A percentile compares a stretch with the other conserved stretches of the same genome.
Conservation (phyloP, 2,113 vertebrate species). For the Dunckerocampus dactyliophorus region DNA sequence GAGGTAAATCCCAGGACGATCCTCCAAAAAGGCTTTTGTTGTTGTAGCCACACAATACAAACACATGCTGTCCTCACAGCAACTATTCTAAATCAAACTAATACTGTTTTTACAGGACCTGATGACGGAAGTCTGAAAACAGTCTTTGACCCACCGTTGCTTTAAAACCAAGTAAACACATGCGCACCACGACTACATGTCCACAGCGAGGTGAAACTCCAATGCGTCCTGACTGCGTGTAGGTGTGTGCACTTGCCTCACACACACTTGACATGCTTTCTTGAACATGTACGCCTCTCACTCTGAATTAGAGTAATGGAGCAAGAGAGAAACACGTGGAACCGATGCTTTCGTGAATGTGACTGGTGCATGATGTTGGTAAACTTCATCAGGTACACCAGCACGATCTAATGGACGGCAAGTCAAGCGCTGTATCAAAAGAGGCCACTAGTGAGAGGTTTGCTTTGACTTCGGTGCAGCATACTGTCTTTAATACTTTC, state of each 20-base stretch:
- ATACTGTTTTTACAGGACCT: slow-evolving; percentile 57
- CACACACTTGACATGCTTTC: slow-evolving; percentile 21
- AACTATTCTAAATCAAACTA: slow-evolving; percentile 10
- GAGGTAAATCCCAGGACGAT: slow-evolving; percentile 14
- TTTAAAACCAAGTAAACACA: slow-evolving; percentile 52
- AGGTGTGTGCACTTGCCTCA: background rate
- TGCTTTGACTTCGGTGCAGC: too few relatives aligned
- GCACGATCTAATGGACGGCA: background rate
- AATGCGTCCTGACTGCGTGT: background rate
- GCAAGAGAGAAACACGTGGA: slow-evolving; percentile 7
- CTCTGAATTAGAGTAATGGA: slow-evolving; percentile 12
- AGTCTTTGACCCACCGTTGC: slow-evolving; percentile 46
- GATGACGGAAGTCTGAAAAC: slow-evolving; percentile 45
- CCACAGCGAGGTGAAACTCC: slow-evolving; percentile 4
- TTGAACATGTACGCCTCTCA: slow-evolving; percentile 4
- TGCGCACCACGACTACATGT: slow-evolving; percentile 24
- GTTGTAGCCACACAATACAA: slow-evolving; percentile 22
- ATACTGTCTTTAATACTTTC: too few relatives aligned
- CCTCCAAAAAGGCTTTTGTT: slow-evolving; percentile 23
- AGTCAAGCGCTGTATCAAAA: too few relatives aligned
- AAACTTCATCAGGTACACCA: background rate
- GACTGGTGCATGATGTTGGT: background rate
- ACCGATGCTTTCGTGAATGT: background rate
- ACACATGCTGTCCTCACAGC: background rate
- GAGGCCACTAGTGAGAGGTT: too few relatives aligned